phyloP scores from a whole-genome alignment of 1,140 invertebrate genomes.

The Trichoplusia ni region DNA sequence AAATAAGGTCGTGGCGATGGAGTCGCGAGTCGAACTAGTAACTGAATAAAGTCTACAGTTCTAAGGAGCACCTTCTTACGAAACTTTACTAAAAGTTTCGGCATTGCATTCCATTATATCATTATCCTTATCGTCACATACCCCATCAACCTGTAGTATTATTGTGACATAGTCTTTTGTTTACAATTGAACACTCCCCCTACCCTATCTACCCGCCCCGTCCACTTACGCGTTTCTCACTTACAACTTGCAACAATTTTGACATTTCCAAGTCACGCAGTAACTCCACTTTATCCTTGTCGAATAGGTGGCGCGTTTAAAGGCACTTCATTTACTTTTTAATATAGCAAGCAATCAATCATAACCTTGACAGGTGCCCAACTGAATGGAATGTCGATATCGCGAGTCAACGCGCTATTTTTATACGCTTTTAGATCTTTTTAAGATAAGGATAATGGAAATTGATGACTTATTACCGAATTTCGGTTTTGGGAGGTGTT shows the following conservation, averaged over 20 bases:
- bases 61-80: no score
- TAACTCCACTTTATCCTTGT: slow-evolving; percentile 49
- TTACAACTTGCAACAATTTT: slow-evolving; percentile 21
- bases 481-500: not conserved
- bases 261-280: slow-evolving; percentile 53
- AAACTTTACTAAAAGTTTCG: no score
- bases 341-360: slow-evolving; percentile 70
- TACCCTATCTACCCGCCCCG: no score
- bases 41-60: no score
- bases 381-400: slow-evolving; percentile 58
- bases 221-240: no score
- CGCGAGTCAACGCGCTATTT: slow-evolving; percentile 48
- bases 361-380: slow-evolving; percentile 54
- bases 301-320: slow-evolving; percentile 57
- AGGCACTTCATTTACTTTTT: slow-evolving; percentile 72
- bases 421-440: slow-evolving; percentile 38
- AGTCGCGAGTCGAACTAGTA: no score
- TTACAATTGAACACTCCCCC: not conserved
- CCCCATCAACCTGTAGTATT: not conserved
- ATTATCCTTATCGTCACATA: no score
- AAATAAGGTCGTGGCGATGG: no score
- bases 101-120: no score
- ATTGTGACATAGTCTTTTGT: not conserved
- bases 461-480: slow-evolving; percentile 7
- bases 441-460: slow-evolving; percentile 30